phyloP scores from a whole-genome alignment of 2,888 invertebrate species.

The Hyposoter didymator region DNA sequence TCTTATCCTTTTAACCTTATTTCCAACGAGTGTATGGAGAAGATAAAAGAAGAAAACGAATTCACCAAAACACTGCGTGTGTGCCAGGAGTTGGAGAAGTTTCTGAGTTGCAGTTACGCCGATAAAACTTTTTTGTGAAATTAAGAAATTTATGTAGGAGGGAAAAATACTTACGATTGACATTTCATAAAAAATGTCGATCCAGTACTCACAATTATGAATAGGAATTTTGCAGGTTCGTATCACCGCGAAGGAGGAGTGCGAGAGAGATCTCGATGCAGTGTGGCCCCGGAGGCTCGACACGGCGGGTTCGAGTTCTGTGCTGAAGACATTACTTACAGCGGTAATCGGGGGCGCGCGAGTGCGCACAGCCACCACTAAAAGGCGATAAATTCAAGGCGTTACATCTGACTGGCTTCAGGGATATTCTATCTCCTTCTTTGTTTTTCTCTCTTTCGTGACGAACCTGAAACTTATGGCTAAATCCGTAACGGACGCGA shows the following conservation, averaged over 20 bases:
- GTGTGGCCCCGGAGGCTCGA: conserved; percentile 69
- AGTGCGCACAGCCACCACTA: conserved; percentile 71
- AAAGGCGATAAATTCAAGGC: conserved; percentile 78
- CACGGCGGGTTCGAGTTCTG: conserved; percentile 67
- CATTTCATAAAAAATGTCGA: neutral
- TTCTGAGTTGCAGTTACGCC: neutral
- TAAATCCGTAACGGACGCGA: conserved; percentile 73
- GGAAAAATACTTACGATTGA: neutral
- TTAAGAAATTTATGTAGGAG: neutral
- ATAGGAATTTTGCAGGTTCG: neutral
- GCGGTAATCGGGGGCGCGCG: conserved; percentile 72
- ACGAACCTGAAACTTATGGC: conserved; percentile 71
- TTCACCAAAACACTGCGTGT: neutral
- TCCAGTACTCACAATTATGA: neutral
- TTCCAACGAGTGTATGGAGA: conserved; percentile 27
- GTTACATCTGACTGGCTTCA: conserved; percentile 75
- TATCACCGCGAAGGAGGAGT: neutral
- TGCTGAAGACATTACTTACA: conserved; percentile 79
- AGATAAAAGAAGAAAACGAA: conserved; percentile 24
- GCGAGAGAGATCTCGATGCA: conserved; percentile 19
- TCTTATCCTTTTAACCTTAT: conserved; percentile 32
- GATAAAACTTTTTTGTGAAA: neutral
- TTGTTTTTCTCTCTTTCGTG: conserved; percentile 51
- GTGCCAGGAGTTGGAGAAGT: conserved; percentile 21
- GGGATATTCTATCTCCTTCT: conserved; percentile 65